Conservation (phyloP, 2,113 vertebrate species). For the Caloenas nicobarica region DNA sequence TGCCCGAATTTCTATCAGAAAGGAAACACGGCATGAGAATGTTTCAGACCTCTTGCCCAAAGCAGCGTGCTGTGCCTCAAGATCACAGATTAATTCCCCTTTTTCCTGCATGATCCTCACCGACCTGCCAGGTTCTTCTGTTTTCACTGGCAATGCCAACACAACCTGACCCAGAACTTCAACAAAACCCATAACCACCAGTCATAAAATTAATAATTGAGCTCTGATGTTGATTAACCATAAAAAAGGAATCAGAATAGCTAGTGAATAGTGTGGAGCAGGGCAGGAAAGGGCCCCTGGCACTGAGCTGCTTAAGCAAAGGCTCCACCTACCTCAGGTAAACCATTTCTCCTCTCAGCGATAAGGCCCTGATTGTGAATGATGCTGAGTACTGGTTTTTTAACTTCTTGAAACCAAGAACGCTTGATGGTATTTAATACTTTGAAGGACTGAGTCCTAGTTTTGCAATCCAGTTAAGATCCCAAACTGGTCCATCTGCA, state of each 20-base stretch:
- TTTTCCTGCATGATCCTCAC: rapidly evolving
- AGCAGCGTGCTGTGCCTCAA: neutral
- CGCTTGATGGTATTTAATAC: neutral
- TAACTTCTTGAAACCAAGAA: neutral
- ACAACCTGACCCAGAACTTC: neutral
- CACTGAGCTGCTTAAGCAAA: neutral
- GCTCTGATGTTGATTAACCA: neutral
- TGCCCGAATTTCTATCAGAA: neutral
- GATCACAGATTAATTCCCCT: neutral
- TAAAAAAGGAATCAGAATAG: neutral
- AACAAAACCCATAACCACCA: neutral
- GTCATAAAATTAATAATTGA: neutral
- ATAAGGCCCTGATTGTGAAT: neutral
- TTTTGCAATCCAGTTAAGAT: neutral
- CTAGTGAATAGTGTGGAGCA: neutral
- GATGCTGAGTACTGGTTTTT: neutral
- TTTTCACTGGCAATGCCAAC: neutral
- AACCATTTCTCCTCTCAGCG: neutral
- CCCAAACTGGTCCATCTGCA: neutral
- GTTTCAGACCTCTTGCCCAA: neutral
- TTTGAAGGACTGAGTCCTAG: neutral
- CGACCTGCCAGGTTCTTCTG: neutral
- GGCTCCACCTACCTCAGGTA: neutral
- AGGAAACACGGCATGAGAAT: rapidly evolving
- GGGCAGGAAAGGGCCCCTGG: neutral